Evolutionary conservation across 2,113 vertebrate species (phyloP), one percentile per base, ranked within the genome.

Genomic region (Ovibos moschatus): DNA sequence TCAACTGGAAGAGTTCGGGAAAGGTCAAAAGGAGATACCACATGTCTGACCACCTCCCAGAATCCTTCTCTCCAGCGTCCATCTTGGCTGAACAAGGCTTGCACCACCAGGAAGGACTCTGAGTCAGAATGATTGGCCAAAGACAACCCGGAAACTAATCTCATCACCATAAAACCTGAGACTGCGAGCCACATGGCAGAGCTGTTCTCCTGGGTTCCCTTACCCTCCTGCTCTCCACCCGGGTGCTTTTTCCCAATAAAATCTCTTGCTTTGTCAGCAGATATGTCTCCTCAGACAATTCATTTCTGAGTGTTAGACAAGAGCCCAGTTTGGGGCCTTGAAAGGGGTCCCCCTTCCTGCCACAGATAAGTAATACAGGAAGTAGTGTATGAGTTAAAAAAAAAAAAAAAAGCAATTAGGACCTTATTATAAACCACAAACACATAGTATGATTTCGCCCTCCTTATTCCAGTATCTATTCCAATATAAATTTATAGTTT

Each of bases 151-250:
- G 19, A 74, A 74, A 40, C 10, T 40, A 74, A 74, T 71, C n/a
- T 11, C n/a, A 40, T 74, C 67, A 74, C n/a, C 67, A 25, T 23
- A 74, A 74, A 74, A 40, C 36, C 67, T 1, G 21, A 74, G 67
- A 74, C 36, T 40, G 10, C 0, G 0, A 74, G 36, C 36, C 67
- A 23, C 1, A 0, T 74, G 36, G 36, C 19, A 40, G 10, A 40
- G 36, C 19, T 6, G 36, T 74, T 40, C 21, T 40, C n/a, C n/a
- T 13, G 36, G 16, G n/a, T 74, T 74, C 67, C 67, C n/a, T 71
- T 71, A 71, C 5, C 21, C 19, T 74, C 23, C 67, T 40, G 67
- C n/a, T 40, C n/a, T 71, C 67, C 19, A 23, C 5, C 19, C 2
- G 2, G 19, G 67, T 12, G 21, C 67, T 19, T n/a, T 74, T 74